Base-by-base conservation (phyloP, 2,888 invertebrate genomes). In the Neoitamus cyanurus region DNA sequence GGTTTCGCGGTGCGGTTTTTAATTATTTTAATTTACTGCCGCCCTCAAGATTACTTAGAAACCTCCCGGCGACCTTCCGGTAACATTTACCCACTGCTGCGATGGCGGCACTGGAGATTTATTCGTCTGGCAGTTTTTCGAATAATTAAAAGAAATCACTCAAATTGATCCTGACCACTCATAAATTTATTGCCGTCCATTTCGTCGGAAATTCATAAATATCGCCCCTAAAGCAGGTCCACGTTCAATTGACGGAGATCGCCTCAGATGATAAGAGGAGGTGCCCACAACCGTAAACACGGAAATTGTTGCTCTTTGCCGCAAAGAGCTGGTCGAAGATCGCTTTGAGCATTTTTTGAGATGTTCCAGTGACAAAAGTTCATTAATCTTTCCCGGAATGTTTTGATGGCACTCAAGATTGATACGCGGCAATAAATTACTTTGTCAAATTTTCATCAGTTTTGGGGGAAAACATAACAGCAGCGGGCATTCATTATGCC, bases 1-100 rank as follows among this genome's bases (percentile, higher is more conserved):
- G 34, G n/a, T 36, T 69, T 69, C 69, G 69, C 30, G 37, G 69
- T 20, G 69, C 36, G 34, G 9, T 36, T 69, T 69, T 82, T 82
- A 69, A 68, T 82, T 82, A 69, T 82, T 58, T 58, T 15, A 58
- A 80, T 80, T 80, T 80, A 80, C 58, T 42, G 20, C 25, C 31
- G 11, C 46, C n/a, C 25, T 25, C 77, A 25, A 46, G 37, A 77
- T 30, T 77, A n/a, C 15, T 31, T 70, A 31, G 4, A n/a, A 68
- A n/a, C 20, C n/a, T n/a, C n/a, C n/a, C 42, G 4, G 42, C 42
- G 58, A 58, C 70, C 31, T 70, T 70, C 70, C 31, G 70, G 70
- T 58, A 20, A 58, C 20, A 58, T 58, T 58, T 20, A 58, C 58
- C 58, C 0, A 58, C 58, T 58, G 58, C 58, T 58, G 58, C 0